These are phyloP conservation scores for Lepidotrigona ventralis DNA, from an alignment of 1,140 invertebrate species.

Conservation along the genomic window DNA sequence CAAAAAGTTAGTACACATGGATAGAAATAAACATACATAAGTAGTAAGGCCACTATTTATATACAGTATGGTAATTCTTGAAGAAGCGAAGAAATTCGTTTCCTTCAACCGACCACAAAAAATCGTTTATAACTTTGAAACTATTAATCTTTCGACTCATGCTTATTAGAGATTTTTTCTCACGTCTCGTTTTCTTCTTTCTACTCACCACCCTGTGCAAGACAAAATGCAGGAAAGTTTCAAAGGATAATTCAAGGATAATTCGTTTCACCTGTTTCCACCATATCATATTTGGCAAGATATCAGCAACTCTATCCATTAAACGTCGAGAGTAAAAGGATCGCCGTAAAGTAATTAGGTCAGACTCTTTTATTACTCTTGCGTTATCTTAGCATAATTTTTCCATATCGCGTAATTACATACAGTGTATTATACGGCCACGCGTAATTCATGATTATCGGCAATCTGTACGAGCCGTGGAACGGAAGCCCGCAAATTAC, in stretches of 20 bases:
- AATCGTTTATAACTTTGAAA: no score
- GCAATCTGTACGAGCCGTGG: neutral
- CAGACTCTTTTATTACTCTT: neutral
- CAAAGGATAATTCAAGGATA: neutral
- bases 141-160: no score
- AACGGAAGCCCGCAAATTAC: conserved; percentile 5
- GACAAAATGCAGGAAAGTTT: no score
- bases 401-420: conserved; percentile 3
- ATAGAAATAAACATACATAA: no score
- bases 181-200: no score
- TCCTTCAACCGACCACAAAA: no score
- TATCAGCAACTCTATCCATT: neutral
- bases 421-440: neutral
- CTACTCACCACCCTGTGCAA: no score
- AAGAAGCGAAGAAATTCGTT: no score
- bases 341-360: neutral
- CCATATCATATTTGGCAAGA: neutral
- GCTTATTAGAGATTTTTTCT: no score
- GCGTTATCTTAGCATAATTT: neutral
- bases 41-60: no score
- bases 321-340: neutral
- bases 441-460: neutral
- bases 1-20: no score
- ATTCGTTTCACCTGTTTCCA: neutral
- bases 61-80: no score